Evolutionary conservation across 2,888 invertebrate genomes (phyloP), one percentile per base, ranked within the genome.

Genomic region (Diadegma fenestrale): DNA sequence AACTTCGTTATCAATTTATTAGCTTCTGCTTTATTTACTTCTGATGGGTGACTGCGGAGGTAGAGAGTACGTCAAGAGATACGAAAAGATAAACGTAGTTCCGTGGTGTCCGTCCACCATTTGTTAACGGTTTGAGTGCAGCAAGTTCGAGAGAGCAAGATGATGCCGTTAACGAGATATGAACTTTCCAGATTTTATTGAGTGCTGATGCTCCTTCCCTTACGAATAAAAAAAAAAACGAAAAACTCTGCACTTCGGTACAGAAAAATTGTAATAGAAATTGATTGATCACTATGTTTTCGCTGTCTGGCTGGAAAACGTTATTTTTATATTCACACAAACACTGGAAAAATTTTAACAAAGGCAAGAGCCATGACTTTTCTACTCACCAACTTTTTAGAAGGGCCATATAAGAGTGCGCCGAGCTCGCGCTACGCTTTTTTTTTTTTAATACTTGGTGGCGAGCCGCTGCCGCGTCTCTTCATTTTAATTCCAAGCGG

Each of bases 11-110:
- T 26, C 72, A 73, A 45, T 75, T 79, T 63, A 80, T 75, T 64
- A 80, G 63, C 79, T 75, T 48, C 22, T 51, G 22, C 51, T 83
- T 75, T 45, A 79, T 79, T 73, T 51, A 63, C 61, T 58, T 26
- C 26, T 37, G 30, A 48, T 30, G 48, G 17, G 22, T 41, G n/a
- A 14, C 63, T 37, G 14, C 51, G 48, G 54, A 72, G 33, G 43
- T 10, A 22, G 33, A 69, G 12, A 45, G 19, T 54, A 26, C 54
- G 30, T 54, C 33, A 41, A 45, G 22, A 37, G 48, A 12, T 37
- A 10, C 37, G 45, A 45, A 73, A n/a, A 63, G 10, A 61, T 45
- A 22, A 12, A 43, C 12, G 14, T 6, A 51, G 19, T 63, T 19
- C 69, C 22, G 19, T 63, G 75, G 19, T 33, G 48, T 48, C 22